Percentiles rank a stretch among this genome's conserved stretches.
Conservation (phyloP, 2,797 vertebrate species). For the Sebastolobus alascanus region DNA sequence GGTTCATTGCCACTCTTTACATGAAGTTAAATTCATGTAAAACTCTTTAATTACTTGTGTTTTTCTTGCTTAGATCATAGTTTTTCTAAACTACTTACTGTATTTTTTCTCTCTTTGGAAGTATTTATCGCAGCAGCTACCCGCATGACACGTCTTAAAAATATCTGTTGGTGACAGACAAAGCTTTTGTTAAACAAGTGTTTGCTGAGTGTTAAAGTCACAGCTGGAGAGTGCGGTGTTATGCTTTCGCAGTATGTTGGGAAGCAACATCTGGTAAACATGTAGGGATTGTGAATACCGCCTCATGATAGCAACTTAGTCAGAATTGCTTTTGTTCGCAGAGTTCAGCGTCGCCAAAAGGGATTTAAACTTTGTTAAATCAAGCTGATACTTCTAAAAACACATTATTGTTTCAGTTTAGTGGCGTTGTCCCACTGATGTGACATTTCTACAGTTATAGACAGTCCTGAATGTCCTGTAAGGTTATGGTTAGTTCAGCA, state of each 20-base stretch:
- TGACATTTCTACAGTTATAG: not conserved
- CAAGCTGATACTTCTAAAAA: not conserved
- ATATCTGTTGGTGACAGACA: constrained; percentile 33
- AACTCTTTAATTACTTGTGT: constrained; percentile 18
- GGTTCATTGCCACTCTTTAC: constrained; percentile 29
- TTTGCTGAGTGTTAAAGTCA: constrained; percentile 63
- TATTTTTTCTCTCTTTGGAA: not conserved
- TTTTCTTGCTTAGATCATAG: constrained; percentile 13
- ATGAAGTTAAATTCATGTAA: constrained; percentile 22
- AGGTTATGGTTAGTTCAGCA: not conserved
- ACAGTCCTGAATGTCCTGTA: not conserved
- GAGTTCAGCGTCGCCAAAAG: not conserved
- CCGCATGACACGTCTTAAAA: constrained; percentile 6
- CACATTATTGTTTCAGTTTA: not conserved
- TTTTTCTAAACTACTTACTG: not conserved
- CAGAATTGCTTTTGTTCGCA: constrained; percentile 4
- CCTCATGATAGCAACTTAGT: not conserved
- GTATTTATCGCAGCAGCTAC: constrained; percentile 7
- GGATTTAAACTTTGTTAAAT: not conserved
- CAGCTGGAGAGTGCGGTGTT: constrained; percentile 52
- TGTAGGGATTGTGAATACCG: constrained; percentile 18
- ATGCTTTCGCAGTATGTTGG: constrained; percentile 50
- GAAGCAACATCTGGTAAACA: constrained; percentile 37
- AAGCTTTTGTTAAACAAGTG: constrained; percentile 56
- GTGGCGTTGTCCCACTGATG: not conserved